Percentiles rank a stretch among this genome's conserved stretches.
These are phyloP conservation scores for Perognathus longimembris DNA, from an alignment of 2,113 vertebrate genomes.

Conservation along the genomic window DNA sequence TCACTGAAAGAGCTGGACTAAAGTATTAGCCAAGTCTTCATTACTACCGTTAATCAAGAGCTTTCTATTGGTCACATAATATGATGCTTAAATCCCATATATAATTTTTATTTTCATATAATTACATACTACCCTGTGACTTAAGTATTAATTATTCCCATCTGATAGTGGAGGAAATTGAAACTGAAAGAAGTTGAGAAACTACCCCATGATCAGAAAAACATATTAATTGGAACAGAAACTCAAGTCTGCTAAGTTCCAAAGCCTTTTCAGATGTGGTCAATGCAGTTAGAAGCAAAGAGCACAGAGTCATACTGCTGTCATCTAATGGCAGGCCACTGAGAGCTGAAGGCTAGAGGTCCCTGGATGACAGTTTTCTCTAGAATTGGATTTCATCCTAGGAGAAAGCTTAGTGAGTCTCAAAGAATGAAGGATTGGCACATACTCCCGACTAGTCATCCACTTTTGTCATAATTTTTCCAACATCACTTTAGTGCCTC, in stretches of 20 bases:
- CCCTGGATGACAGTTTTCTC: background rate
- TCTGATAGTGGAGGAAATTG: constrained; percentile 23
- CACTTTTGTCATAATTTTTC: constrained; percentile 28
- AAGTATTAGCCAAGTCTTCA: background rate
- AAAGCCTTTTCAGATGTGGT: constrained; percentile 1
- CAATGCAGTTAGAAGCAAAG: background rate
- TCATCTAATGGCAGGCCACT: background rate
- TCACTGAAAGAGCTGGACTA: background rate
- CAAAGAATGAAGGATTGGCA: background rate
- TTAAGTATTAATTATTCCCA: background rate
- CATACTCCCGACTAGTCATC: background rate
- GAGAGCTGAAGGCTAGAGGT: background rate
- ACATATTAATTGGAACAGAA: background rate
- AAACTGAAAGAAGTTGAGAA: constrained; percentile 47
- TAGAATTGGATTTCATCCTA: constrained; percentile 12
- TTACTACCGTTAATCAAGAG: background rate
- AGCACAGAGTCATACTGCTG: background rate
- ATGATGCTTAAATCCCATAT: background rate
- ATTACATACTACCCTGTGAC: background rate
- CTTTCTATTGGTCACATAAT: background rate
- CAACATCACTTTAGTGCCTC: constrained; percentile 32
- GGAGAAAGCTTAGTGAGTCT: background rate
- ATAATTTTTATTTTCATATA: constrained; percentile 37
- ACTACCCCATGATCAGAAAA: background rate
- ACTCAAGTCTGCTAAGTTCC: background rate